phyloP scores from a whole-genome alignment of 2,113 vertebrate genomes.

The Crypturellus undulatus region DNA sequence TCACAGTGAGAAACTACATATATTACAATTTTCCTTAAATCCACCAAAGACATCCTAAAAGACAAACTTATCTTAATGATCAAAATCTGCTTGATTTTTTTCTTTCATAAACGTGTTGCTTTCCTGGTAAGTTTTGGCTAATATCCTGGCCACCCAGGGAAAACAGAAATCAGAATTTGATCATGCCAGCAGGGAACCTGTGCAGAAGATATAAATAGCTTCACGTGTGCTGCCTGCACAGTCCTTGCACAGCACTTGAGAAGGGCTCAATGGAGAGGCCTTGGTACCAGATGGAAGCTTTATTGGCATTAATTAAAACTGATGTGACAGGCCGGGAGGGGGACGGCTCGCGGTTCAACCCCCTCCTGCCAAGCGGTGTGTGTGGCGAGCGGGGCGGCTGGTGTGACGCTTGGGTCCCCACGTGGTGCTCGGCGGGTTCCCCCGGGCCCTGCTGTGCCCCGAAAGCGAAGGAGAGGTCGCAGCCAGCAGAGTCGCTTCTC shows the following conservation, averaged over 20 bases:
- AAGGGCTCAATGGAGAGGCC: constrained; percentile 30
- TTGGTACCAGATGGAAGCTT: constrained; percentile 71
- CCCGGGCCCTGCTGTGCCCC: constrained; percentile 39
- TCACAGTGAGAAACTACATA: background rate
- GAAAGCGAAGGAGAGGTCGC: constrained; percentile 77
- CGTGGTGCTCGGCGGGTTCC: constrained; percentile 62
- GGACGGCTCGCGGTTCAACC: constrained; percentile 35
- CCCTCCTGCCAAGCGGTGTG: constrained; percentile 54
- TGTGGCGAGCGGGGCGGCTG: constrained; percentile 71
- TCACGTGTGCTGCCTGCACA: background rate
- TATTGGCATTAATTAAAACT: constrained; percentile 80
- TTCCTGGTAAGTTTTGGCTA: background rate
- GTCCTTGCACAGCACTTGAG: background rate
- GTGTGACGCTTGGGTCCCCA: constrained; percentile 68
- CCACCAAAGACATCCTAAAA: background rate
- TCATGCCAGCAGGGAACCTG: background rate
- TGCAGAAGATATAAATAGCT: background rate
- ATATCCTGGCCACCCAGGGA: background rate
- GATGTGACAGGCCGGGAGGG: constrained; percentile 65
- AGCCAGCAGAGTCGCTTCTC: constrained; percentile 81
- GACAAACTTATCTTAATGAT: background rate
- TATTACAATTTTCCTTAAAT: background rate
- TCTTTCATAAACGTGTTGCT: background rate
- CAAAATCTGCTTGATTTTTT: background rate
- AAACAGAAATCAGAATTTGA: background rate